Percentiles rank a stretch among this genome's conserved stretches.
Conservation (phyloP, 2,888 invertebrate species). For the Nudaria mundana region DNA sequence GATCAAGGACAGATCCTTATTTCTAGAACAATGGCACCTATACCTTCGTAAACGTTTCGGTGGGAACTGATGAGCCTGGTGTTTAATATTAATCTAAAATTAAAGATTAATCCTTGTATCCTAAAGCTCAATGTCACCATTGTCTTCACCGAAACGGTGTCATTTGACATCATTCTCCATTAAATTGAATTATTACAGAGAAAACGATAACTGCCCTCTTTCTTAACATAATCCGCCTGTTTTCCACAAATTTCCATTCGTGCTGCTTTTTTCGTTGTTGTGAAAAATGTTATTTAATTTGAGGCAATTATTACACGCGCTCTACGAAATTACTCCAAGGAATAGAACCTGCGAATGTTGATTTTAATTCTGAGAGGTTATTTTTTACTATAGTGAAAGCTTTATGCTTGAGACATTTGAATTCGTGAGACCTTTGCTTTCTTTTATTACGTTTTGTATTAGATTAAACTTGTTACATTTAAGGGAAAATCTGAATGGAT, state of each 20-base stretch:
- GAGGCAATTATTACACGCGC: constrained; percentile 77
- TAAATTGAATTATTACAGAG: constrained; percentile 54
- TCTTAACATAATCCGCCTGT: constrained; percentile 56
- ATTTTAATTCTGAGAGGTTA: constrained; percentile 60
- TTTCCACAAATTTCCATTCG: constrained; percentile 61
- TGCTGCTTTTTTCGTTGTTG: constrained; percentile 70
- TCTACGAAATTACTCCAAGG: constrained; percentile 78
- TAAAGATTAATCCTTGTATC: constrained; percentile 14
- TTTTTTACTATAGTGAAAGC: constrained; percentile 61
- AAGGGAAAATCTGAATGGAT: no score
- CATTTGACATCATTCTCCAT: constrained; percentile 55
- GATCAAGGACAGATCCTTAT: background rate
- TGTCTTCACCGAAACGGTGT: constrained; percentile 43
- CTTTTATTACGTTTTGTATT: constrained; percentile 56
- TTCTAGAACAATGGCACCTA: background rate
- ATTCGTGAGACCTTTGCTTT: constrained; percentile 67
- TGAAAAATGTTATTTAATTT: constrained; percentile 79
- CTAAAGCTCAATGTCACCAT: constrained; percentile 30
- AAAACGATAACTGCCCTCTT: constrained; percentile 62
- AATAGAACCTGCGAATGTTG: constrained; percentile 66
- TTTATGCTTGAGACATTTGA: constrained; percentile 63
- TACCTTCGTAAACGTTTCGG: constrained; percentile 1
- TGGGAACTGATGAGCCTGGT: constrained; percentile 9
- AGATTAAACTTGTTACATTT: constrained; percentile 50
- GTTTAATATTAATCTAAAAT: constrained; percentile 13